A percentile compares a stretch with the other conserved stretches of the same genome.
These are phyloP conservation scores for Elgonia sp. DNA, from an alignment of 2,888 invertebrate genomes.

Conservation along the genomic window DNA sequence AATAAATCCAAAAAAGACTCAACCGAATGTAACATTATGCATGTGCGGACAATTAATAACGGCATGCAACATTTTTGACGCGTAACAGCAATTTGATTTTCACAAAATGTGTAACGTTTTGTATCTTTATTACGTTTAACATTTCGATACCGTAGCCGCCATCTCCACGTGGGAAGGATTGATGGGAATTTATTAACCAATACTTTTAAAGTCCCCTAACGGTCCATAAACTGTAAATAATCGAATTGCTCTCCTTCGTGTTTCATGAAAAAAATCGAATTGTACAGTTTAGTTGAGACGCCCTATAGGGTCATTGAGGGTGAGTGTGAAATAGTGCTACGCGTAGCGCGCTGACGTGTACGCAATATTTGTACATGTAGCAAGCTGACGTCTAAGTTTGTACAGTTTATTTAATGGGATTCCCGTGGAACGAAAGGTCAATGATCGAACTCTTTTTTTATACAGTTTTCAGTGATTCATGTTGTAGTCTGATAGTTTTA, in stretches of 20 bases:
- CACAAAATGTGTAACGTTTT: conserved; percentile 27
- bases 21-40: background rate
- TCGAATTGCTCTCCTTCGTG: conserved; percentile 55
- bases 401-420: conserved; percentile 27
- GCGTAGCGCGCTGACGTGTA: conserved; percentile 55
- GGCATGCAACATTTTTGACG: background rate
- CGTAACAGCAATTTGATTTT: conserved; percentile 13
- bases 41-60: conserved; percentile 27
- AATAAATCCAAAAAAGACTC: conserved; percentile 21
- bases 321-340: conserved; percentile 65
- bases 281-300: conserved; percentile 61
- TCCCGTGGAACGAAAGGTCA: background rate
- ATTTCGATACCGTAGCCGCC: conserved; percentile 42
- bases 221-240: conserved; percentile 66
- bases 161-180: conserved; percentile 51
- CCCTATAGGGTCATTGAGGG: conserved; percentile 56
- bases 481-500: no score
- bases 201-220: conserved; percentile 66
- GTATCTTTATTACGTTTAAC: conserved; percentile 27
- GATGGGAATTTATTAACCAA: conserved; percentile 69
- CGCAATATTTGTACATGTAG: conserved; percentile 68
- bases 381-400: conserved; percentile 68
- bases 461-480: no score
- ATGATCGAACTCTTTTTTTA: background rate
- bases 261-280: conserved; percentile 71